phyloP scores from a whole-genome alignment of 2,888 invertebrate genomes.

The Ariolimax columbianus region DNA sequence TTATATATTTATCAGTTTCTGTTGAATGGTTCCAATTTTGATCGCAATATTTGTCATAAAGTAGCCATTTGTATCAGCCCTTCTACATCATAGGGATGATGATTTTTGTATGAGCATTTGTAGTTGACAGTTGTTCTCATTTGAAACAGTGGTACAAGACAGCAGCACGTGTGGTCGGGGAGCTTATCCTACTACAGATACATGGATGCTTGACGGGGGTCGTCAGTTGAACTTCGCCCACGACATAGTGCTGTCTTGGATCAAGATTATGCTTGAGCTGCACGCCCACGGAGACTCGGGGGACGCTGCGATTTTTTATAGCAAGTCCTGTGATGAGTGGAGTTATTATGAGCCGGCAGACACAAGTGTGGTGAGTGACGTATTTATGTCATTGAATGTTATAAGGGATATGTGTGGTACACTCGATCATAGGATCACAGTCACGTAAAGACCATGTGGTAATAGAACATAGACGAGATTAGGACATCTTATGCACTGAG shows the following conservation, averaged over 20 bases:
- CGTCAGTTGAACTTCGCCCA: conserved; percentile 25
- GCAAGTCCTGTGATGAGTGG: conserved; percentile 23
- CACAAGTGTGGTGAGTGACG: neutral
- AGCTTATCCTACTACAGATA: neutral
- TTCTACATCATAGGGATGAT: no score
- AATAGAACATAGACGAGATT: no score
- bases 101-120: no score
- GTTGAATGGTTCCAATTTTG: no score
- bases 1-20: no score
- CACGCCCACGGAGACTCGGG: neutral
- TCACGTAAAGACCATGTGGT: no score
- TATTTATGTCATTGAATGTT: no score
- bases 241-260: conserved; percentile 24
- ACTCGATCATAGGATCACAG: no score
- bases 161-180: neutral
- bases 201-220: conserved; percentile 19
- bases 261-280: conserved; percentile 2
- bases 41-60: no score
- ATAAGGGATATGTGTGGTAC: no score
- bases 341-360: conserved; percentile 6
- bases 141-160: neutral
- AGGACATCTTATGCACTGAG: no score
- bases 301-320: conserved; percentile 19
- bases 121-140: neutral
- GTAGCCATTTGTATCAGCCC: no score